phyloP scores from a whole-genome alignment of 2,888 invertebrate species.

The Polydrusus cervinus region DNA sequence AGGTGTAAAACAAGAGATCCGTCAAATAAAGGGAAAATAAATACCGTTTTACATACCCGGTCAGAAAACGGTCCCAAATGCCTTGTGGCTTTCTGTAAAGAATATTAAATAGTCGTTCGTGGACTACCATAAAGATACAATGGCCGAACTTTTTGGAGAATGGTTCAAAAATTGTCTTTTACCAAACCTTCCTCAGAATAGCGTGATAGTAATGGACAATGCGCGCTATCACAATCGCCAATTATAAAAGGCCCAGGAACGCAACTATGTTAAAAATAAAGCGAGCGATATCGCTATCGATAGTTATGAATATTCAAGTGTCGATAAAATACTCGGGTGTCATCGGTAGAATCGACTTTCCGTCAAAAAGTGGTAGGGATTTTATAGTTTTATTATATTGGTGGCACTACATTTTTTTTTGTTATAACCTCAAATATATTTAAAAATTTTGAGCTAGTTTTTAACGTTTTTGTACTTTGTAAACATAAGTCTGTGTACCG shows the following conservation, averaged over 20 bases:
- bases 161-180: background rate
- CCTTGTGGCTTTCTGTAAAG: background rate
- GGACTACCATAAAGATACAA: background rate
- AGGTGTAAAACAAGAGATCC: background rate
- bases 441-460: too few relatives aligned
- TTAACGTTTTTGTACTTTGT: too few relatives aligned
- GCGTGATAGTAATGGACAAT: background rate
- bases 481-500: too few relatives aligned
- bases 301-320: too few relatives aligned
- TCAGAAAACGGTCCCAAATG: background rate
- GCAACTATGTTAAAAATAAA: too few relatives aligned
- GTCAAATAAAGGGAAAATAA: background rate
- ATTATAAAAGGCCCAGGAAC: background rate
- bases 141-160: background rate
- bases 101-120: background rate
- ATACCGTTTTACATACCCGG: background rate
- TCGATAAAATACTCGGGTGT: too few relatives aligned
- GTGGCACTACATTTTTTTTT: too few relatives aligned
- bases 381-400: too few relatives aligned
- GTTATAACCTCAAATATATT: too few relatives aligned
- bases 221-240: background rate
- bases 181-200: background rate
- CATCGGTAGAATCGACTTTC: too few relatives aligned
- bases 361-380: too few relatives aligned
- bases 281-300: too few relatives aligned